These are phyloP conservation scores for Matsumyia berberina DNA, from an alignment of 2,888 invertebrate species.

Conservation along the genomic window DNA sequence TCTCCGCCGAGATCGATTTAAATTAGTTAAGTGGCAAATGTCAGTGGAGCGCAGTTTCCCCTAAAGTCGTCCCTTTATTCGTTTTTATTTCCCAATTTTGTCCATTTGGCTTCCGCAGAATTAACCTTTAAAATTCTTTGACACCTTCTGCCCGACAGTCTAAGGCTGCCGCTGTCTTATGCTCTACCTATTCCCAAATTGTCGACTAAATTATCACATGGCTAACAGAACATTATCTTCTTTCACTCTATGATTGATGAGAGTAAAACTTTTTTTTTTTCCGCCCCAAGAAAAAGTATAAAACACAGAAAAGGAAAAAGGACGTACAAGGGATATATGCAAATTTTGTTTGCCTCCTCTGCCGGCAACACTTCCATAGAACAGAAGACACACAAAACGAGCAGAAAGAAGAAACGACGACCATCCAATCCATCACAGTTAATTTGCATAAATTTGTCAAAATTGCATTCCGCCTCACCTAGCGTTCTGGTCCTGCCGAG, in stretches of 20 bases:
- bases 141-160: slow-evolving; percentile 23
- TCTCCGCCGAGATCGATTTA: slow-evolving; percentile 54
- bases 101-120: slow-evolving; percentile 51
- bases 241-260: slow-evolving; percentile 66
- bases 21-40: slow-evolving; percentile 58
- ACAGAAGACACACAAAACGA: slow-evolving; percentile 14
- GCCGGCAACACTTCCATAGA: slow-evolving; percentile 19
- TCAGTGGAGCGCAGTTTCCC: slow-evolving; percentile 16
- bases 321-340: slow-evolving; percentile 54
- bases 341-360: slow-evolving; percentile 57
- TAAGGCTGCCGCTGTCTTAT: background rate
- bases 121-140: slow-evolving; percentile 62
- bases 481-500: background rate
- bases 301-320: slow-evolving; percentile 6
- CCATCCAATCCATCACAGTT: slow-evolving; percentile 73
- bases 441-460: slow-evolving; percentile 76
- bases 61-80: background rate
- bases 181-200: slow-evolving; percentile 36
- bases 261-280: slow-evolving; percentile 22
- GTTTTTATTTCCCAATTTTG: background rate
- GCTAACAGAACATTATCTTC: slow-evolving; percentile 63
- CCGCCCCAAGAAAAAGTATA: slow-evolving; percentile 23
- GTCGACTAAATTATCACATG: slow-evolving; percentile 69
- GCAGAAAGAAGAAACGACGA: slow-evolving; percentile 15
- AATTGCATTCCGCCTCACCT: slow-evolving; percentile 64